These are phyloP conservation scores for Epinotia bilunana DNA, from an alignment of 2,888 invertebrate genomes.

Conservation along the genomic window DNA sequence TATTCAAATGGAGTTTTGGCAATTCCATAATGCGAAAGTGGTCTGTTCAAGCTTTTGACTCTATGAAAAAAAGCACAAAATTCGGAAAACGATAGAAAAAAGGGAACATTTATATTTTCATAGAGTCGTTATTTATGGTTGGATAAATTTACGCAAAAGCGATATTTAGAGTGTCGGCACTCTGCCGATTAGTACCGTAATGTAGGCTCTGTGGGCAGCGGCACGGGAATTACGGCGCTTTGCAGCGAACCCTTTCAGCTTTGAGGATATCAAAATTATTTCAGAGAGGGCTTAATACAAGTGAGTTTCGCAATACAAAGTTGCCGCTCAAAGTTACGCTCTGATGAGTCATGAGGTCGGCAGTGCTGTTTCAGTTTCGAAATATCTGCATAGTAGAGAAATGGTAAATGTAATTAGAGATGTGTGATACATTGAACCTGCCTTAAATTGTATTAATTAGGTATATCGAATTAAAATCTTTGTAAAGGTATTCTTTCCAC, in stretches of 20 bases:
- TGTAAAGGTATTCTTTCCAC: too few relatives aligned
- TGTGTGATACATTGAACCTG: background rate
- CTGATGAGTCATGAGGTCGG: conserved; percentile 52
- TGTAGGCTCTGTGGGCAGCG: conserved; percentile 59
- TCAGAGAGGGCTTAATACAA: conserved; percentile 64
- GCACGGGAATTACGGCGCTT: conserved; percentile 65
- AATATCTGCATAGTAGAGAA: background rate
- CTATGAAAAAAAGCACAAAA: conserved; percentile 82
- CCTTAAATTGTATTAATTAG: background rate
- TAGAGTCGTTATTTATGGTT: conserved; percentile 83
- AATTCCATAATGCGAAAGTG: conserved; percentile 85
- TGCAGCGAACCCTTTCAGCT: conserved; percentile 76
- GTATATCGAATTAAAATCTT: too few relatives aligned
- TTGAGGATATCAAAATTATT: conserved; percentile 80
- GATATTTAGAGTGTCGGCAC: conserved; percentile 82
- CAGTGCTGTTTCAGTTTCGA: conserved; percentile 32
- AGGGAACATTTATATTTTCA: conserved; percentile 83
- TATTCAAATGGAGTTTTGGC: conserved; percentile 80
- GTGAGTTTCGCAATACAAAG: conserved; percentile 60
- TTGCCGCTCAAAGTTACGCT: conserved; percentile 56
- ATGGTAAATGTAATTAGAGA: background rate
- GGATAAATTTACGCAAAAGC: conserved; percentile 80
- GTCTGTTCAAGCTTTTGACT: conserved; percentile 85
- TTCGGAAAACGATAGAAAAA: conserved; percentile 83
- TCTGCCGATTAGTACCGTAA: conserved; percentile 81